Evolutionary conservation across 2,113 vertebrate genomes (phyloP), one percentile per base, ranked within the genome.

Genomic region (Pituophis catenifer): DNA sequence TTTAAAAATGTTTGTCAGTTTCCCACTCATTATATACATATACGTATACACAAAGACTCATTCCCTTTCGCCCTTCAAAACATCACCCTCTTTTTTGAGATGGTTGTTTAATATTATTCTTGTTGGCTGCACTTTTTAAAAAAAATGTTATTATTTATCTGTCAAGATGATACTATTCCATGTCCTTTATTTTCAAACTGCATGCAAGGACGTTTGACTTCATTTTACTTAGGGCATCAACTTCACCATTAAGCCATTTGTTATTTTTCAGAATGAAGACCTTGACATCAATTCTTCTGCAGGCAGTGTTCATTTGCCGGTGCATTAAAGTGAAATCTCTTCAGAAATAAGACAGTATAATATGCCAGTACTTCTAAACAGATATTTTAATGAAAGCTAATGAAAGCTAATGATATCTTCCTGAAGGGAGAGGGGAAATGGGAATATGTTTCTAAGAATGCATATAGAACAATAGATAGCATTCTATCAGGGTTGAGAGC

Each of bases 61-160:
- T 58, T 94, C 19, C 48, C 94, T 95, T 21, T 86, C 65, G 48
- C 5, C 38, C 54, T 70, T 21, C 26, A 89, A 11, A 11, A 75
- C 5, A 33, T 7, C 0, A 12, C 52, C 15, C 9, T 89, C 86
- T 90, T 29, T 94, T 91, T 90, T 95, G 26, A 94, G 93, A 4
- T 91, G 96, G 96, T 96, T 91, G 70, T 44, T 96, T 54, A 92
- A 81, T 95, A 93, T 93, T 95, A 93, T 93, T 95, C 95, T 95
- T 92, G 93, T 94, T 96, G 86, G 48, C 88, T 93, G 89, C 95
- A 75, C 5, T 70, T 92, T 1, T 95, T 94, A 96, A 91, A 44
- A 44, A 81, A 81, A 81, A 81, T 81, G 75, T 81, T 81, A 96
- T 96, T 95, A 92, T 62, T 94, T 93, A 23, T 95, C 87, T 94